Evolutionary conservation across 1,140 invertebrate species (phyloP), one percentile per base, ranked within the genome.

Genomic region (Bombus polaris): DNA sequence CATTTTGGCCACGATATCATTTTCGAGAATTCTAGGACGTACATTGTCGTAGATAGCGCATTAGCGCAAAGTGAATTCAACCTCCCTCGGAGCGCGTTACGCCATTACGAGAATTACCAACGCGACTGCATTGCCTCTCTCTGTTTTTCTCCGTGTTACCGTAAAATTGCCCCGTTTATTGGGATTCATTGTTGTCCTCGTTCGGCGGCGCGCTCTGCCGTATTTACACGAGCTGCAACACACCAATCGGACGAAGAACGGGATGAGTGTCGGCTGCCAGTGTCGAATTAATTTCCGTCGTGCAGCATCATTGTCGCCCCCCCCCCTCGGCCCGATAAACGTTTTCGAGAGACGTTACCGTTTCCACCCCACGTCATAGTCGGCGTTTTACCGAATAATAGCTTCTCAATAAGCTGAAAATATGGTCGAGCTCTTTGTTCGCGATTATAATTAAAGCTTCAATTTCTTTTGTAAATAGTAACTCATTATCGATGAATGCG

Each of bases 61-160:
- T 93, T 92, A 91, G 89, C 90, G 88, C 88, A 88, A 93, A 93
- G 91, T 91, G 89, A 86, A 89, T 83, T 47, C 72, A 68, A 47
- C 32, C 39, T 87, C 68, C 76, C 37, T 83, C 74, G 77, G 85
- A 83, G 73, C 88, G 68, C 68, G 91, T 92, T 89, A 88, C 80
- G 88, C 88, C 88, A 92, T 93, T 93, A 92, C 88, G 90, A 91
- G 92, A 90, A 93, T 92, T 91, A 92, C 90, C 83, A 88, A 73
- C 75, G 74, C 59, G 59, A 78, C 68, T 37, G 59, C 81, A 37
- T 65, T 65, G 70, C 15, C 6, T 57, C 47, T 59, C 66, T 42
- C 53, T 90, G 86, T 90, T 90, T 90, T 90, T 90, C 88, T 84
- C 88, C 72, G 68, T 68, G 74, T 70, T 71, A 78, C 84, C 80